Base-by-base conservation (phyloP, 2,888 invertebrate species). In the Thyatira batis region DNA sequence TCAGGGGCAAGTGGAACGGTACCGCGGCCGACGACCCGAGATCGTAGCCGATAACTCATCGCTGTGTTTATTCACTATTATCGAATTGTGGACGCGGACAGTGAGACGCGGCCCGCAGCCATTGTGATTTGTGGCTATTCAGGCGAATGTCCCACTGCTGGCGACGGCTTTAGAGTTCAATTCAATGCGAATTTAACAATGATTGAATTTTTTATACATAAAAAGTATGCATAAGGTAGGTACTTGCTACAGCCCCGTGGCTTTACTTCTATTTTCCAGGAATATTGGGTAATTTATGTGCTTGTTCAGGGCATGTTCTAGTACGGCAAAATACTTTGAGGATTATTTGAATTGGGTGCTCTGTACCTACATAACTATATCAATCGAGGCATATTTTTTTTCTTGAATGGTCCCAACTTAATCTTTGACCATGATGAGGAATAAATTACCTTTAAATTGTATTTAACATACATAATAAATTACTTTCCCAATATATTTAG, bases 21-120 rank as follows among this genome's bases (percentile, higher is more conserved):
- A 90, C 89, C 76, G 87, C 85, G 90, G 91, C 75, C 91, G 88
- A 89, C 86, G 92, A 92, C 91, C 92, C 83, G 82, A 85, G 88
- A 89, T 89, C 85, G 75, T 76, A 70, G 78, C 71, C 87, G 90
- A 91, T 91, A 89, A 84, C 88, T 90, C 91, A 89, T 90, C 86
- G 87, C 78, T 70, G 82, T 89, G 84, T 91, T 91, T 89, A 87
- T 89, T 89, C 88, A 88, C 87, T 86, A 90, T 89, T 89, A 89
- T 85, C 82, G 80, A 84, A 83, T 76, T 52, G 53, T 45, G 51
- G 39, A 17, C 39, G 39, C 39, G 39, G 39, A 39, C 39, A 39
- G 39, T 39, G 39, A 39, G 39, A 39, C 39, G 39, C 39, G 39
- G 17, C 13, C 39, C 60, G 50, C 51, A 43, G 51, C 56, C 53